Conservation (phyloP, 2,888 invertebrate species). For the Matsumyia berberina region DNA sequence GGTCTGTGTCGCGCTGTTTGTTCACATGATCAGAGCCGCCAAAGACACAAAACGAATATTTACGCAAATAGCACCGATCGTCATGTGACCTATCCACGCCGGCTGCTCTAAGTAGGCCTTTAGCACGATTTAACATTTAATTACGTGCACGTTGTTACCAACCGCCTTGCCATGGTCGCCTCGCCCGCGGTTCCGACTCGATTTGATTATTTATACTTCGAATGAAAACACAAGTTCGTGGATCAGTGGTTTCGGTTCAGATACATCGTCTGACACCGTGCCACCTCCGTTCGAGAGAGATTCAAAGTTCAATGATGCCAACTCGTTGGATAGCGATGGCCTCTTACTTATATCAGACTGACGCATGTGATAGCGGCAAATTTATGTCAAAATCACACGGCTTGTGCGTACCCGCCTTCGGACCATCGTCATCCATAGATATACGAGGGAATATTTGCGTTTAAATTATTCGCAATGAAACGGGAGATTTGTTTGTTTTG, state of each 20-base stretch:
- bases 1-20: slow-evolving; percentile 1
- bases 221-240: slow-evolving; percentile 10
- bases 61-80: slow-evolving; percentile 39
- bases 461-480: slow-evolving; percentile 17
- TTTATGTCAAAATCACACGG: background rate
- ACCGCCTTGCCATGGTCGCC: background rate
- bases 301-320: slow-evolving; percentile 35
- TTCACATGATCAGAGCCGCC: slow-evolving; percentile 35
- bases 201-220: slow-evolving; percentile 34
- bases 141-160: slow-evolving; percentile 25
- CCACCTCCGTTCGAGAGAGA: background rate
- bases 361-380: slow-evolving; percentile 24
- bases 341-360: slow-evolving; percentile 28
- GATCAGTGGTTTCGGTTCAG: background rate
- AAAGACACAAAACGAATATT: background rate
- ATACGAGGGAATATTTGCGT: background rate
- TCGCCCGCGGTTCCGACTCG: background rate
- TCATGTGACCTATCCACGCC: slow-evolving; percentile 45
- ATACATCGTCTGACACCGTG: background rate
- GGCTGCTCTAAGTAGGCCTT: slow-evolving; percentile 30
- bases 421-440: background rate
- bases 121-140: slow-evolving; percentile 34
- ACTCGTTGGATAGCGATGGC: background rate
- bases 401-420: slow-evolving; percentile 18
- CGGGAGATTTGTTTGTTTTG: slow-evolving; percentile 17